Percentiles rank a stretch among this genome's conserved stretches.
These are phyloP conservation scores for Formica exsecta DNA, from an alignment of 1,140 invertebrate genomes.

Conservation along the genomic window DNA sequence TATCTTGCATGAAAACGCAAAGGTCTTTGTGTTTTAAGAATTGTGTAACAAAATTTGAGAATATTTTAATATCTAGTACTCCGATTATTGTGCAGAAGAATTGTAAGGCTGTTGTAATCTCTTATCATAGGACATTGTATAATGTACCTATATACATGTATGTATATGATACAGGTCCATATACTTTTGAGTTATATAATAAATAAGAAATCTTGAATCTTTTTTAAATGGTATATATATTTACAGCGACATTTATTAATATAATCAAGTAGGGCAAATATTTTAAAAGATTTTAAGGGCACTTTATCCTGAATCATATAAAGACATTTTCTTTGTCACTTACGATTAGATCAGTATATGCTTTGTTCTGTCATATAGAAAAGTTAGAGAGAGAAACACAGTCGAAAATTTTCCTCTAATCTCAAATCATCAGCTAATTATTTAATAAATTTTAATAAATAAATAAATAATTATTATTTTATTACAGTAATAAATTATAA, in stretches of 20 bases:
- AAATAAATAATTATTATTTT: too few species aligned
- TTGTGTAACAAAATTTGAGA: constrained; percentile 17
- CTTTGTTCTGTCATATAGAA: too few species aligned
- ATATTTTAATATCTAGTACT: neutral
- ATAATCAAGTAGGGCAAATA: neutral
- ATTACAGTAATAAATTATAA: too few species aligned
- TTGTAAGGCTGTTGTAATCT: constrained; percentile 6
- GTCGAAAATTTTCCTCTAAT: too few species aligned
- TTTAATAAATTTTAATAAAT: too few species aligned
- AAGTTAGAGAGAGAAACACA: too few species aligned
- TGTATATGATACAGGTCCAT: neutral
- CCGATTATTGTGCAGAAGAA: neutral
- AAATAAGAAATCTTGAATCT: constrained; percentile 39
- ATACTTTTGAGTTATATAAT: constrained; percentile 38
- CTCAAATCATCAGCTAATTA: too few species aligned
- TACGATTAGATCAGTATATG: too few species aligned
- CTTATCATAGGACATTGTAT: neutral
- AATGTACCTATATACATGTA: neutral
- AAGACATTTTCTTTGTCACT: neutral
- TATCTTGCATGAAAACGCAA: neutral
- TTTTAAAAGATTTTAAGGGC: neutral
- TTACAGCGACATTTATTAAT: neutral
- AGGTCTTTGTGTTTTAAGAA: neutral
- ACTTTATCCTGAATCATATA: neutral
- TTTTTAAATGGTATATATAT: neutral